Evolutionary conservation across 2,797 vertebrate genomes (phyloP), one percentile per base, ranked within the genome.

Genomic region (Premnoplex brunnescens): DNA sequence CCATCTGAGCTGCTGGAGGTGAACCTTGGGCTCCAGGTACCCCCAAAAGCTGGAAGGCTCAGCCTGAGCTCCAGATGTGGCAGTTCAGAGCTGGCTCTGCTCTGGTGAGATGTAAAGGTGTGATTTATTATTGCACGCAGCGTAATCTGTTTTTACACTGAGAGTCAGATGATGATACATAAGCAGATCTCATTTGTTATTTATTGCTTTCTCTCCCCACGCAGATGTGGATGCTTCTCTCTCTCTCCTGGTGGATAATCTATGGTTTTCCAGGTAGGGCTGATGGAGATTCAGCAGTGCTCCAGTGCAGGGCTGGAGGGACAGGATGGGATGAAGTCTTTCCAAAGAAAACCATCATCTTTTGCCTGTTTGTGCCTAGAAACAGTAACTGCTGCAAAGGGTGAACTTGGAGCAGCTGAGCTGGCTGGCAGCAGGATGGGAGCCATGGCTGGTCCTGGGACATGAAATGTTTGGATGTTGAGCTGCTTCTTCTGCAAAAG

Each of bases 141-240:
- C 2, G 0, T 59, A 67, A 20, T 69, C 43, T 5, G 0, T 24
- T 92, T 77, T 78, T 73, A 34, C 60, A 15, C 14, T 6, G 64
- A 22, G 34, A 89, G 76, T 32, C 12, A 55, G 77, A 48, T 69
- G 43, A 30, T 43, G 75, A 74, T 80, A 14, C 51, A 41, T 77
- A 56, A 85, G 74, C 85, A 63, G 58, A 60, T 46, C 68, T 71
- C 79, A 74, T 91, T 80, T 67, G 93, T 73, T 92, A 87, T 89
- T 92, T 93, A 85, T 87, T 79, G 72, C 68, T 14, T 59, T 76
- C 81, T 71, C 21, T 54, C 60, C 26, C 48, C 3, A 44, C 28
- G 4, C 89, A 92, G 52, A 64, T 67, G 81, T 32, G 59, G 78
- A 67, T 28, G 72, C 28, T 63, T 37, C 46, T 7, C 36, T n/a